Percentiles rank a stretch among this genome's conserved stretches.
phyloP scores from a whole-genome alignment of 2,888 invertebrate genomes.

The Lepidocyrtinus sp. region DNA sequence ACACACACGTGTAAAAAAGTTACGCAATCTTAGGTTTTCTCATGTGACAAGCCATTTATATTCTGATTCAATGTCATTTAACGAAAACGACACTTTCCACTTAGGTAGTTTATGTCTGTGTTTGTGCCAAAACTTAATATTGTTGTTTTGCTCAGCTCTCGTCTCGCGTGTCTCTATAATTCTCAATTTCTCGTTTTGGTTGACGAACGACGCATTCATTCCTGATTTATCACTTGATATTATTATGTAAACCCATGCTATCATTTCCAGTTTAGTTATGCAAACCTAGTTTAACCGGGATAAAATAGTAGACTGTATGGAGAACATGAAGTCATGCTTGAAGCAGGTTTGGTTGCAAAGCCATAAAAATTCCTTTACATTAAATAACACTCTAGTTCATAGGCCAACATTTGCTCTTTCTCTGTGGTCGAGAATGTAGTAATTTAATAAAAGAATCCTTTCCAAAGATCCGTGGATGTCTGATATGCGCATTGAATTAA shows the following conservation, averaged over 20 bases:
- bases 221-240: neutral
- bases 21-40: too few species aligned
- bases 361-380: neutral
- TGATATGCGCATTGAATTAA: too few species aligned
- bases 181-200: neutral
- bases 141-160: neutral
- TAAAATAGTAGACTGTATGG: neutral
- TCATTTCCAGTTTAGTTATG: neutral
- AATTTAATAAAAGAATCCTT: neutral
- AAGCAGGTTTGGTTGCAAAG: too few species aligned
- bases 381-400: too few species aligned
- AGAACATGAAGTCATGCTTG: neutral
- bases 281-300: neutral
- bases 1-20: too few species aligned
- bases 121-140: neutral
- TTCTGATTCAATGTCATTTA: too few species aligned
- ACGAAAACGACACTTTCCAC: too few species aligned
- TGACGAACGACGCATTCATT: neutral
- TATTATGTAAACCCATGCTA: neutral
- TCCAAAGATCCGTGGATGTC: too few species aligned
- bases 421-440: too few species aligned
- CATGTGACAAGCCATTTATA: too few species aligned
- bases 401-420: too few species aligned
- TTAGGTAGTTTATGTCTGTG: too few species aligned
- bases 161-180: neutral